Evolutionary conservation across 1,140 invertebrate species (phyloP).

Genomic region (Aphaenogaster ashmeadi): DNA sequence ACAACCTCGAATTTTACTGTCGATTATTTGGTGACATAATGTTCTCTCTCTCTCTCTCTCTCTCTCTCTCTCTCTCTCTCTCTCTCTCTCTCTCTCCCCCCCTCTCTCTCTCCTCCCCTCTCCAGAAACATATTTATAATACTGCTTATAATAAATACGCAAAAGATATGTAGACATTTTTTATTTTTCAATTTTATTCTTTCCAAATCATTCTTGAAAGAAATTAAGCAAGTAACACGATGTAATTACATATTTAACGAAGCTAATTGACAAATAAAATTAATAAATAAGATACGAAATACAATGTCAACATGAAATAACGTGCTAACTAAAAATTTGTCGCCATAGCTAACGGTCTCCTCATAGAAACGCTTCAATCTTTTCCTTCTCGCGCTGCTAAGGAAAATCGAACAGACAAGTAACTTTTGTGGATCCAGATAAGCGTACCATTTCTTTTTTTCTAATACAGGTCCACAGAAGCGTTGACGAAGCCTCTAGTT

Average conservation of each 20-base stretch:
- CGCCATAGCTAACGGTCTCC: neutral
- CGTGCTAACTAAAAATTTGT: neutral
- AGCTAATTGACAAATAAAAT: slow-evolving; percentile 14
- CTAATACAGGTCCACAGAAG: neutral
- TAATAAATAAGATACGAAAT: neutral
- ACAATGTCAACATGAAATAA: neutral
- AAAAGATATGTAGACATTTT: too few species aligned
- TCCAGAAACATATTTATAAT: too few species aligned
- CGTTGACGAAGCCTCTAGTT: neutral
- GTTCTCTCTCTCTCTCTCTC: too few species aligned
- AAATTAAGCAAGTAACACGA: neutral
- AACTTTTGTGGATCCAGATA: neutral
- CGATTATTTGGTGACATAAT: too few species aligned
- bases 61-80: too few species aligned
- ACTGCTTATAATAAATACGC: too few species aligned
- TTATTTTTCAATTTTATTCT: neutral
- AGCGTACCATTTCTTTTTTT: neutral
- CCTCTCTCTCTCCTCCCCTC: too few species aligned
- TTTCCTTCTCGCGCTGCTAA: neutral
- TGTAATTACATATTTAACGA: neutral
- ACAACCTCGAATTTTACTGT: too few species aligned
- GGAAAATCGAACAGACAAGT: neutral
- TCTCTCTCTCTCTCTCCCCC: too few species aligned
- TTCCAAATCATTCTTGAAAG: neutral
- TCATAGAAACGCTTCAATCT: neutral